Evolutionary conservation across 2,113 vertebrate species (phyloP).

Genomic region (Xerus inauris): DNA sequence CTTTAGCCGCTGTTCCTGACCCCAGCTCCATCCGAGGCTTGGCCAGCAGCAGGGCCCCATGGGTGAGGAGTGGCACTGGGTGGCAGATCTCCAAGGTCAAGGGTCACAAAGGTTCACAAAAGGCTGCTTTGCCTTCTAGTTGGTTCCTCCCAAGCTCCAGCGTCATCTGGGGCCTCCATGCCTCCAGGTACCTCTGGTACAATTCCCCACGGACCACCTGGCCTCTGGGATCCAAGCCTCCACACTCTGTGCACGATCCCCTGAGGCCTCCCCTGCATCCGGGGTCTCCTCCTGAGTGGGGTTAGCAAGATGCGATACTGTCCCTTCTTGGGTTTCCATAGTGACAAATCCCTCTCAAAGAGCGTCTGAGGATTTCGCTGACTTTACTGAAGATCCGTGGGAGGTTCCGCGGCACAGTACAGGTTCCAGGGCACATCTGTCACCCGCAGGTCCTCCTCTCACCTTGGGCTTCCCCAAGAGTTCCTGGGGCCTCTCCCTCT

Average conservation of each 20-base stretch:
- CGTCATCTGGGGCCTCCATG: fast-evolving
- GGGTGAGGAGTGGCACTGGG: neutral
- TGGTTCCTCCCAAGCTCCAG: neutral
- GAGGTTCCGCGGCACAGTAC: neutral
- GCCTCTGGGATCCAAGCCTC: neutral
- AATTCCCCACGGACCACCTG: fast-evolving
- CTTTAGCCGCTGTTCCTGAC: neutral
- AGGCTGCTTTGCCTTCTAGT: fast-evolving
- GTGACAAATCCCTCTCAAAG: constrained; percentile 28
- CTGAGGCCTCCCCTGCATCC: neutral
- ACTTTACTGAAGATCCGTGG: neutral
- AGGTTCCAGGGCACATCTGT: neutral
- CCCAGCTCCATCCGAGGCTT: neutral
- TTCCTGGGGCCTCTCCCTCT: neutral
- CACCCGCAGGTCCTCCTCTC: neutral
- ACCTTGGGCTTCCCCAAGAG: neutral
- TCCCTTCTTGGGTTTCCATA: constrained; percentile 59
- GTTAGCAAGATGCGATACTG: constrained; percentile 8
- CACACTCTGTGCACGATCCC: neutral
- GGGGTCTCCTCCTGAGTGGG: neutral
- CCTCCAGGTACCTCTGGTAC: neutral
- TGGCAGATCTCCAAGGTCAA: neutral
- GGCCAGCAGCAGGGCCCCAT: neutral
- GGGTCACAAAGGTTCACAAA: neutral
- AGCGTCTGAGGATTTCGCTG: constrained; percentile 1